Percentiles rank a stretch among this genome's conserved stretches.
phyloP scores from a whole-genome alignment of 1,140 invertebrate genomes.

The Wiebesia pumilae region DNA sequence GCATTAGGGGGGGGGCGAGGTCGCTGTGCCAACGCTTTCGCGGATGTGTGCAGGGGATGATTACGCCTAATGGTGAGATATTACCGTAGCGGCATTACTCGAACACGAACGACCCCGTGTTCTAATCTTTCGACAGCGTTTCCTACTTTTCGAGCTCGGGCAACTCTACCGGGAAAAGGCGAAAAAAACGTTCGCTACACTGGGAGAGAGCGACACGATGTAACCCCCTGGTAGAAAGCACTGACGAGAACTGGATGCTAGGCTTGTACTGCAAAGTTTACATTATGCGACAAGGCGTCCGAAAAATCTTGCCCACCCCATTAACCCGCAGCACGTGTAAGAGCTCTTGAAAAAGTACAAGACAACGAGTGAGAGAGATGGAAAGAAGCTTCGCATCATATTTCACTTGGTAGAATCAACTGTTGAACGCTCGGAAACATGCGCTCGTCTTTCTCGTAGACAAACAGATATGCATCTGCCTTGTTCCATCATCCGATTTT shows the following conservation, averaged over 20 bases:
- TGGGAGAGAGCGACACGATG: neutral
- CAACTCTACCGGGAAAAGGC: constrained; percentile 20
- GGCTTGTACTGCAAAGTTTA: neutral
- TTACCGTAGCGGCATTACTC: constrained; percentile 74
- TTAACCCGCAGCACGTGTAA: too few relatives aligned
- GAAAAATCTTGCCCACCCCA: neutral
- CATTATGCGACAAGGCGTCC: neutral
- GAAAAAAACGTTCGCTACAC: neutral
- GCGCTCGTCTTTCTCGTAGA: too few relatives aligned
- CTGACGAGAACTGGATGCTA: neutral
- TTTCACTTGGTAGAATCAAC: neutral
- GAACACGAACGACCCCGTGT: constrained; percentile 71
- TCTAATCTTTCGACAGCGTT: constrained; percentile 74
- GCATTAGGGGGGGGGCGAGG: constrained; percentile 60
- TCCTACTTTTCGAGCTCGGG: constrained; percentile 48
- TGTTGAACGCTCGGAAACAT: neutral
- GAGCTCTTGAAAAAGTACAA: neutral
- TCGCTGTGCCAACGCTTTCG: constrained; percentile 60
- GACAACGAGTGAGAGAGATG: neutral
- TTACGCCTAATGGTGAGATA: constrained; percentile 77
- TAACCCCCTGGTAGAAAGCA: neutral
- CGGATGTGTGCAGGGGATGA: constrained; percentile 74
- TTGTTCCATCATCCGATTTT: too few relatives aligned
- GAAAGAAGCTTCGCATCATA: neutral
- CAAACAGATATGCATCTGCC: too few relatives aligned